These are phyloP conservation scores for Rhadina sibilatrix DNA, from an alignment of 2,113 vertebrate genomes.

Conservation along the genomic window DNA sequence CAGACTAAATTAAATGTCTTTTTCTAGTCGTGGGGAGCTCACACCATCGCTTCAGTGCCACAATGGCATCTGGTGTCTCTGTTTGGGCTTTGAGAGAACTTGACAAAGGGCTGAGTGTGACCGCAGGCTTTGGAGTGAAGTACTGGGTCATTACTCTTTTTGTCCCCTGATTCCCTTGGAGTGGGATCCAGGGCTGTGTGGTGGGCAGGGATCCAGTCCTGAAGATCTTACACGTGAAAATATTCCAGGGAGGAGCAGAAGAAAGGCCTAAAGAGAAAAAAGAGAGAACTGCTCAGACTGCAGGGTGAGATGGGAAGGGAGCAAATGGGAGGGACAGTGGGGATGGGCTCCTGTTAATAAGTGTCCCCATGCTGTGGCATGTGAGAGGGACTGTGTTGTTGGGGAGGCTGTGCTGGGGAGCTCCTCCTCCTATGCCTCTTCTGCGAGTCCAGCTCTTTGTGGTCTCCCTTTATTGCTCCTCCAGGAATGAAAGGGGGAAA, in stretches of 20 bases:
- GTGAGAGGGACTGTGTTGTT: not conserved
- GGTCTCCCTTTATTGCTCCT: not conserved
- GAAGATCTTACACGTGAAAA: not conserved
- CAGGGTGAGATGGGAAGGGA: not conserved
- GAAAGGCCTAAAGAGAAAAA: not conserved
- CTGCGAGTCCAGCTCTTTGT: not conserved
- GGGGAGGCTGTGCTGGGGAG: not conserved
- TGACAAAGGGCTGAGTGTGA: not conserved
- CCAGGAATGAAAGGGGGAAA: not conserved
- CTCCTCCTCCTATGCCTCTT: fast-evolving
- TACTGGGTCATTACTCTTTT: not conserved
- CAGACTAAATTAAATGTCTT: not conserved
- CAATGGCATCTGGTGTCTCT: not conserved
- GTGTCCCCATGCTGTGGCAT: not conserved
- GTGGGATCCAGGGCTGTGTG: not conserved
- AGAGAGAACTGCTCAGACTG: not conserved
- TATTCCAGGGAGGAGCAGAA: not conserved
- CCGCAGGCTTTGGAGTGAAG: fast-evolving
- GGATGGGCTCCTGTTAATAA: not conserved
- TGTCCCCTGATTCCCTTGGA: not conserved
- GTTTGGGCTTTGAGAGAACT: not conserved
- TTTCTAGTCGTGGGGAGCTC: not conserved
- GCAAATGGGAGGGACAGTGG: not conserved
- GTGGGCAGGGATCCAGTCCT: not conserved
- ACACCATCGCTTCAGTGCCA: not conserved